Percentiles rank a stretch among this genome's conserved stretches.
Conservation (phyloP, 1,140 invertebrate genomes). For the Temnothorax nylanderi region DNA sequence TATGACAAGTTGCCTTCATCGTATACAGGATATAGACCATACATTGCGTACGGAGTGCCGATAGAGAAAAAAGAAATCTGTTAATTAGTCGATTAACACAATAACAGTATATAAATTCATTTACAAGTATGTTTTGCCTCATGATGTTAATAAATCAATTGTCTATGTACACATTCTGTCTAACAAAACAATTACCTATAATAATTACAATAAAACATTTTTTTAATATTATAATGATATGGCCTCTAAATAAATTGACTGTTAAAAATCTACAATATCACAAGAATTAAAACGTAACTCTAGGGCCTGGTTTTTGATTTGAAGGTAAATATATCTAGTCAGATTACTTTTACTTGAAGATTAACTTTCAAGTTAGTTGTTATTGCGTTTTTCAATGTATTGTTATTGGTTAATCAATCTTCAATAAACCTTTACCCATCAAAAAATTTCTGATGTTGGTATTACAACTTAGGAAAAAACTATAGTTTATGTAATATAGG, state of each 20-base stretch:
- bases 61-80: constrained; percentile 70
- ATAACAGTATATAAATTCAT: constrained; percentile 59
- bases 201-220: background rate
- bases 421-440: too few species aligned
- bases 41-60: constrained; percentile 63
- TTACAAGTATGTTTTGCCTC: constrained; percentile 5
- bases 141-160: constrained; percentile 24
- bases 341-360: too few species aligned
- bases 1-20: constrained; percentile 73
- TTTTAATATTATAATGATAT: background rate
- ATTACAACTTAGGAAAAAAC: too few species aligned
- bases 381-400: too few species aligned
- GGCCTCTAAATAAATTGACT: background rate
- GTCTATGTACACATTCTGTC: background rate
- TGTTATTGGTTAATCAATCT: too few species aligned
- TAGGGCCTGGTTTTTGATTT: background rate
- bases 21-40: constrained; percentile 76
- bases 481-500: too few species aligned
- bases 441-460: too few species aligned
- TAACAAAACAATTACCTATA: background rate
- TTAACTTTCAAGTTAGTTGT: too few species aligned
- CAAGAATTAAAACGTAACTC: constrained; percentile 34
- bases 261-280: constrained; percentile 30
- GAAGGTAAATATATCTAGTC: too few species aligned
- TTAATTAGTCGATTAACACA: constrained; percentile 67